Conservation (phyloP, 2,888 invertebrate species). For the Volucella zonaria region DNA sequence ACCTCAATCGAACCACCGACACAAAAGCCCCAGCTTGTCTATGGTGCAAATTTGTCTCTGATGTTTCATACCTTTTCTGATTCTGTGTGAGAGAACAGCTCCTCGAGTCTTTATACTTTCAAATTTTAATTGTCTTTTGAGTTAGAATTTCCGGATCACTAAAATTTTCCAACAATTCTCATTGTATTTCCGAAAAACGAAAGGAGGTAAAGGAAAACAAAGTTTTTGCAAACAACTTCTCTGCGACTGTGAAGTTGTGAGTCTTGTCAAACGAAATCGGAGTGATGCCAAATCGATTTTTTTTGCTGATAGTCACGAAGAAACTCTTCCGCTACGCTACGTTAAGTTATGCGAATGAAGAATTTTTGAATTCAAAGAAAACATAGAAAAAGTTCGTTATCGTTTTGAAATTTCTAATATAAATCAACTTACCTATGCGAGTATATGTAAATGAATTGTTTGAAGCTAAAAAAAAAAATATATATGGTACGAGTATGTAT, state of each 20-base stretch:
- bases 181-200: slow-evolving; percentile 50
- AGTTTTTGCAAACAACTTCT: slow-evolving; percentile 29
- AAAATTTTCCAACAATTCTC: slow-evolving; percentile 49
- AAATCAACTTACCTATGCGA: too few species aligned
- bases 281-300: slow-evolving; percentile 45
- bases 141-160: slow-evolving; percentile 24
- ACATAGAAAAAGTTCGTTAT: background rate
- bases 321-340: slow-evolving; percentile 3
- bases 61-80: slow-evolving; percentile 14
- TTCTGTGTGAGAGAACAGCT: background rate
- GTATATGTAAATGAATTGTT: too few species aligned
- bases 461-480: too few species aligned
- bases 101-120: slow-evolving; percentile 1
- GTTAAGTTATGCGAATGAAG: background rate
- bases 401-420: background rate
- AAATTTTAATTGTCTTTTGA: background rate
- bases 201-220: slow-evolving; percentile 32
- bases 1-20: slow-evolving; percentile 33
- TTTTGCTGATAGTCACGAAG: background rate
- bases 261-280: slow-evolving; percentile 28
- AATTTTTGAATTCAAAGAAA: background rate
- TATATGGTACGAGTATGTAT: too few species aligned
- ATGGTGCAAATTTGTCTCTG: background rate
- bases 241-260: background rate
- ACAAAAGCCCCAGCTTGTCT: background rate